Evolutionary conservation across 2,797 vertebrate species (phyloP).

Genomic region (Myotis findleyi): DNA sequence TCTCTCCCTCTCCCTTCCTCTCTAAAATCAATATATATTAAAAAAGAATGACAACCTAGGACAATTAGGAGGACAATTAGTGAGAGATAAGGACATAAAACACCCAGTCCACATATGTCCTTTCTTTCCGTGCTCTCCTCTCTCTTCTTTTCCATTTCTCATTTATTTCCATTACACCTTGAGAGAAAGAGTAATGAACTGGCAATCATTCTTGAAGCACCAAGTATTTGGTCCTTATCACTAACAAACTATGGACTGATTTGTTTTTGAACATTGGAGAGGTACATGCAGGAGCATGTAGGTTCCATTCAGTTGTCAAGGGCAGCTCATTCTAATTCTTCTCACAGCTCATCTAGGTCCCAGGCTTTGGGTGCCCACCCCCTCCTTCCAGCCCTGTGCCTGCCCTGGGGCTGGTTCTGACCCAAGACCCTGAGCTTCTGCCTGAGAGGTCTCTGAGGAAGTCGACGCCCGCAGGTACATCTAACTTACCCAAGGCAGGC

Average conservation of each 20-base stretch:
- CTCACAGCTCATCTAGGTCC: not conserved
- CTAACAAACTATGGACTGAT: not conserved
- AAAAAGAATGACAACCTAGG: too few relatives aligned
- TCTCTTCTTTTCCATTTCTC: not conserved
- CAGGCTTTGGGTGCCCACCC: rapidly evolving
- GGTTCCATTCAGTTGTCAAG: not conserved
- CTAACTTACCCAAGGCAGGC: not conserved
- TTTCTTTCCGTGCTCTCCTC: not conserved
- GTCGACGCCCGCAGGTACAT: not conserved
- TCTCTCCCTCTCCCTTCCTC: too few relatives aligned
- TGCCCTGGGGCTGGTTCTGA: not conserved
- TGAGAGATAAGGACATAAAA: not conserved
- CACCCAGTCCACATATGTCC: not conserved
- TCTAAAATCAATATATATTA: too few relatives aligned
- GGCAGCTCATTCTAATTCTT: not conserved
- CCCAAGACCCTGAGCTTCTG: not conserved
- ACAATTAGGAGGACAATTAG: not conserved
- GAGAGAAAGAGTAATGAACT: conserved; percentile 12
- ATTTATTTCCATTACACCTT: conserved; percentile 3
- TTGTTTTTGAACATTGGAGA: not conserved
- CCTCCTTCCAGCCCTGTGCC: rapidly evolving
- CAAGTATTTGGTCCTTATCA: not conserved
- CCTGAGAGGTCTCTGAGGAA: not conserved
- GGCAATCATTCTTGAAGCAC: not conserved
- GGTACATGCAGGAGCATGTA: not conserved